Percentiles rank a stretch among this genome's conserved stretches.
Evolutionary conservation across 2,113 vertebrate genomes (phyloP).

Genomic region (Microtus ochrogaster): DNA sequence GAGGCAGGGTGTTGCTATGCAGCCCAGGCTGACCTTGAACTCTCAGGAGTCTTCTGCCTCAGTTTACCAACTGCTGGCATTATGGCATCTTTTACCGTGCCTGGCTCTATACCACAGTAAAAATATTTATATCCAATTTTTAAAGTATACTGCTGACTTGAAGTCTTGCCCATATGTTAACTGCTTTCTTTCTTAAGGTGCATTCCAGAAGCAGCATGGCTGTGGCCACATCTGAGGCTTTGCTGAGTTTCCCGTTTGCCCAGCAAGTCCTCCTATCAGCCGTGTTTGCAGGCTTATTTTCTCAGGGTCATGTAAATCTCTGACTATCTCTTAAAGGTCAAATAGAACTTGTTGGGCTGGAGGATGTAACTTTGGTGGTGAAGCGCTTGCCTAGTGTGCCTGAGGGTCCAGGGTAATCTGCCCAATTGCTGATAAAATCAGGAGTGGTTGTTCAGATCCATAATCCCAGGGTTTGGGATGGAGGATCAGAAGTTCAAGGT

Average conservation of each 20-base stretch:
- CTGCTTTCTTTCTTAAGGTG: background rate
- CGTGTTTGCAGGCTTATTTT: background rate
- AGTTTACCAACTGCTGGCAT: background rate
- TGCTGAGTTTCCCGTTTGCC: slow-evolving; percentile 23
- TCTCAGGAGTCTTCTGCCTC: background rate
- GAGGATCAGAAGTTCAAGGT: background rate
- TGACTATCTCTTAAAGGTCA: background rate
- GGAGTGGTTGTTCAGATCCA: background rate
- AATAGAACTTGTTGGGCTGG: background rate
- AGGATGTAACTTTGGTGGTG: background rate
- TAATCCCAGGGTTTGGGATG: background rate
- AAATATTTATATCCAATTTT: background rate
- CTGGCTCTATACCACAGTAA: background rate
- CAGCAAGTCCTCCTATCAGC: background rate
- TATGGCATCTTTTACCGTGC: background rate
- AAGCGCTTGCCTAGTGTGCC: background rate
- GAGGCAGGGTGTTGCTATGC: background rate
- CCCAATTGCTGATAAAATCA: background rate
- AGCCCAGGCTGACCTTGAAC: background rate
- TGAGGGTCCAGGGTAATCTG: background rate
- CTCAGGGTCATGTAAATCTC: background rate
- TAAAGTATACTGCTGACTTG: background rate
- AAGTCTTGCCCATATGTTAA: background rate
- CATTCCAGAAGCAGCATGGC: background rate
- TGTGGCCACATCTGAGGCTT: background rate